Conservation (phyloP, 2,888 invertebrate genomes). For the Trichogramma evanescens region DNA sequence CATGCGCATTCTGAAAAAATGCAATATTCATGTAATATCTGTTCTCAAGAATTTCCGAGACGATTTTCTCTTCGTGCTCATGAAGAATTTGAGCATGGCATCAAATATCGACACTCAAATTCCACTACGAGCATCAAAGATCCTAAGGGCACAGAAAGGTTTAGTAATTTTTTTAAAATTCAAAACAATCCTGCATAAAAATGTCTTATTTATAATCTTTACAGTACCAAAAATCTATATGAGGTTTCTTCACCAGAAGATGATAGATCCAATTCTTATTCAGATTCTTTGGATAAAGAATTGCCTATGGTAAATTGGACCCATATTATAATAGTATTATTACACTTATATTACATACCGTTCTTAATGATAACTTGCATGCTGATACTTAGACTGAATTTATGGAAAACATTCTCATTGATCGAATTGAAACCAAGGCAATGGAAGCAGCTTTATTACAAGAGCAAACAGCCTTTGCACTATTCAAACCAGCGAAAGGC, state of each 20-base stretch:
- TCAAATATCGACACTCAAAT: conserved; percentile 42
- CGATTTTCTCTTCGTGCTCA: conserved; percentile 52
- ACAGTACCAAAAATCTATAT: not conserved
- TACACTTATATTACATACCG: not conserved
- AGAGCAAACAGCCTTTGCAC: conserved; percentile 64
- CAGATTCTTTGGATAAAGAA: conserved; percentile 35
- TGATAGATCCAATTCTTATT: conserved; percentile 35
- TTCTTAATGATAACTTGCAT: conserved; percentile 15
- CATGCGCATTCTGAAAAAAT: conserved; percentile 53
- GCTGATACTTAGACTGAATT: conserved; percentile 33
- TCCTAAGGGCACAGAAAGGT: conserved; percentile 21
- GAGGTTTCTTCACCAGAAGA: conserved; percentile 34
- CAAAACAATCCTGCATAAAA: not conserved
- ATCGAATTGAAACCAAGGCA: conserved; percentile 64
- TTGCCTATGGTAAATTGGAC: conserved; percentile 14
- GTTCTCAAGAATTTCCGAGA: conserved; percentile 52
- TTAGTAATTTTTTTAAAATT: not conserved
- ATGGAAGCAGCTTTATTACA: conserved; percentile 61
- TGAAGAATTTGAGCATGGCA: conserved; percentile 54
- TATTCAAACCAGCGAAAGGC: conserved; percentile 61
- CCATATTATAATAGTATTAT: not conserved
- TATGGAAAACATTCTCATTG: conserved; percentile 58
- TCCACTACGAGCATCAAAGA: conserved; percentile 23
- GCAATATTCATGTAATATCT: conserved; percentile 51
- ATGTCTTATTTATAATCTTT: not conserved